A percentile compares a stretch with the other conserved stretches of the same genome.
These are phyloP conservation scores for Benthosema pterotum DNA, from an alignment of 2,797 vertebrate genomes.

Conservation along the genomic window DNA sequence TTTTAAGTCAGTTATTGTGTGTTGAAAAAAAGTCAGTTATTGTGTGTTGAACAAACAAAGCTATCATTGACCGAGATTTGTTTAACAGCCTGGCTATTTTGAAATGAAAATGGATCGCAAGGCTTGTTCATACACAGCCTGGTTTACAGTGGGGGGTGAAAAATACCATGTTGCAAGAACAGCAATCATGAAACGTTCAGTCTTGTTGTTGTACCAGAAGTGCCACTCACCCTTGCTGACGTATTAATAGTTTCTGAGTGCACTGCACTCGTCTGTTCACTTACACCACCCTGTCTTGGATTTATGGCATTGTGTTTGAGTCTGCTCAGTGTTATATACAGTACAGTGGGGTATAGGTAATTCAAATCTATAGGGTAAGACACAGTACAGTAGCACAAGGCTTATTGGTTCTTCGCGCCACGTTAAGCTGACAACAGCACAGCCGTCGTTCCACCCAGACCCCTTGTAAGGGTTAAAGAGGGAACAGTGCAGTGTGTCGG, in stretches of 20 bases:
- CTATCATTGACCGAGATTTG: constrained; percentile 34
- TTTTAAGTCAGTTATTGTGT: constrained; percentile 48
- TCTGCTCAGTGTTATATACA: neutral
- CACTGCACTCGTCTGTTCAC: constrained; percentile 5
- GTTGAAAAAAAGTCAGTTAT: constrained; percentile 41
- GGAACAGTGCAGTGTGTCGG: constrained; percentile 39
- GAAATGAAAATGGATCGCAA: constrained; percentile 42
- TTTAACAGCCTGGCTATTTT: constrained; percentile 43
- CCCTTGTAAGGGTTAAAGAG: constrained; percentile 25
- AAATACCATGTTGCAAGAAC: constrained; percentile 40
- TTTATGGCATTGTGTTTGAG: constrained; percentile 18
- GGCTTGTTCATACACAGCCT: constrained; percentile 57
- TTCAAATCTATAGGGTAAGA: constrained; percentile 31
- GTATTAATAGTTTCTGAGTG: constrained; percentile 11
- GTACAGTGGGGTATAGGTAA: neutral
- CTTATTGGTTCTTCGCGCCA: constrained; percentile 16
- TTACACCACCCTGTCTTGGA: constrained; percentile 1
- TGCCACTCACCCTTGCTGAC: constrained; percentile 23
- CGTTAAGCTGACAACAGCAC: constrained; percentile 34
- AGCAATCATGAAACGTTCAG: constrained; percentile 46
- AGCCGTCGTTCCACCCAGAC: constrained; percentile 41
- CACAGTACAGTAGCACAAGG: constrained; percentile 46
- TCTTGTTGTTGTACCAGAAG: constrained; percentile 50
- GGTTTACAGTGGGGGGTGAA: constrained; percentile 11
- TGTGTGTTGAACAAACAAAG: constrained; percentile 49